Percentiles rank a stretch among this genome's conserved stretches.
These are phyloP conservation scores for Geophilus truncorum DNA, from an alignment of 2,888 invertebrate genomes.

Conservation along the genomic window DNA sequence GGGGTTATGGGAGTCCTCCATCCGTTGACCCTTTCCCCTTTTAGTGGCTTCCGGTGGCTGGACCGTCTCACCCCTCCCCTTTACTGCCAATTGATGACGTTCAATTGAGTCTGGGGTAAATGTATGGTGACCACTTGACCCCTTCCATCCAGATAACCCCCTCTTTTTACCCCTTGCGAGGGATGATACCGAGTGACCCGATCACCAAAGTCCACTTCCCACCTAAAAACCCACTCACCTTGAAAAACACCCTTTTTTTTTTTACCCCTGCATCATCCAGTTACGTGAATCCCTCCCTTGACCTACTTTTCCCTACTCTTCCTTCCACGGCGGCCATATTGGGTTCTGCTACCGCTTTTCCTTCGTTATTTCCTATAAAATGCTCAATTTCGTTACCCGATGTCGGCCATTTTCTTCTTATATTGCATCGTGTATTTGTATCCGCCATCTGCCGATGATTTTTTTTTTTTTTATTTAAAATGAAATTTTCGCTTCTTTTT, in stretches of 20 bases:
- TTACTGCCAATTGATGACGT: constrained; percentile 27
- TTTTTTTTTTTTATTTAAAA: not conserved
- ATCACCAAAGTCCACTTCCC: not conserved
- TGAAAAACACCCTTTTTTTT: not conserved
- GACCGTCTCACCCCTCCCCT: constrained; percentile 25
- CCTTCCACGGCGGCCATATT: not conserved
- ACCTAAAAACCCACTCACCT: constrained; percentile 1
- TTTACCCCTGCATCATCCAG: not conserved
- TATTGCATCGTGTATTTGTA: not conserved
- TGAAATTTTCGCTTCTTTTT: not conserved
- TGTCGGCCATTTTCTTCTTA: no score
- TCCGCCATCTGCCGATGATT: not conserved
- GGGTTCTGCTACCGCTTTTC: not conserved
- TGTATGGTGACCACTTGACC: constrained; percentile 25
- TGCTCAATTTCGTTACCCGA: no score
- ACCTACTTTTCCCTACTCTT: not conserved
- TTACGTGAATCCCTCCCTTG: not conserved
- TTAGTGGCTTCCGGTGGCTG: constrained; percentile 25
- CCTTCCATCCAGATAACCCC: constrained; percentile 27
- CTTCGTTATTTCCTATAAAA: not conserved
- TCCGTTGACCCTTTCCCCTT: constrained; percentile 18
- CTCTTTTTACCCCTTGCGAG: constrained; percentile 17
- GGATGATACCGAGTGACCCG: not conserved
- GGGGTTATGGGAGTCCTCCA: constrained; percentile 17
- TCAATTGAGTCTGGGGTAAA: constrained; percentile 27